Base-by-base conservation (phyloP, 2,888 invertebrate genomes). In the Rhamnusium bicolor region DNA sequence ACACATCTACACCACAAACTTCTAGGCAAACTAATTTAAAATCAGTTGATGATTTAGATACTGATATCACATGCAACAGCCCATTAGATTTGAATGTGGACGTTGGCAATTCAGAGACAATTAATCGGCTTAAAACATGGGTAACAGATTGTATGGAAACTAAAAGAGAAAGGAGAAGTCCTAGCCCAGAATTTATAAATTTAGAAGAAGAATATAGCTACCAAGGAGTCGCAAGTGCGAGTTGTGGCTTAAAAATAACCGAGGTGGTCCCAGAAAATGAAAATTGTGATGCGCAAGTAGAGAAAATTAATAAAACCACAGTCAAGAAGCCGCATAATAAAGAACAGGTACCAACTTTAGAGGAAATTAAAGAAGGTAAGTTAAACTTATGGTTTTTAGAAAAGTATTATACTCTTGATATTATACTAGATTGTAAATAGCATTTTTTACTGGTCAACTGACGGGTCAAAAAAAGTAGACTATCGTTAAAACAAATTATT, bases 301-400 rank as follows among this genome's bases (percentile, higher is more conserved):
- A 62, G 4, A 18, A 63, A 46, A 8, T 24, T 10, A 21, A 19
- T 12, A n/a, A 6, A 40, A 29, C 24, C 40, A 21, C 21, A 2
- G 16, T 21, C 7, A 53, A 10, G 40, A 40, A 8, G 51, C 21
- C 7, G 46, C 10, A 7, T 27, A 53, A 56, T 58, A 73, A 53
- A 63, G 71, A 65, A 0, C 68, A 69, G 18, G 71, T 80, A 19
- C 78, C 78, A 21, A 75, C 76, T 29, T 56, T 83, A 24, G 79
- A 81, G 7, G 80, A 83, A 75, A 83, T 83, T 46, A 80, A 79
- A 65, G 73, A 74, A 77, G 82, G 80, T 80, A 71, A 61, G 58
- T 40, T 12, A 19, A n/a, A 12, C 24, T n/a, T n/a, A n/a, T n/a
- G n/a, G n/a, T n/a, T n/a, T n/a, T n/a, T n/a, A n/a, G n/a, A n/a